Conservation (phyloP, 2,113 vertebrate genomes). For the Myiopsitta monachus region DNA sequence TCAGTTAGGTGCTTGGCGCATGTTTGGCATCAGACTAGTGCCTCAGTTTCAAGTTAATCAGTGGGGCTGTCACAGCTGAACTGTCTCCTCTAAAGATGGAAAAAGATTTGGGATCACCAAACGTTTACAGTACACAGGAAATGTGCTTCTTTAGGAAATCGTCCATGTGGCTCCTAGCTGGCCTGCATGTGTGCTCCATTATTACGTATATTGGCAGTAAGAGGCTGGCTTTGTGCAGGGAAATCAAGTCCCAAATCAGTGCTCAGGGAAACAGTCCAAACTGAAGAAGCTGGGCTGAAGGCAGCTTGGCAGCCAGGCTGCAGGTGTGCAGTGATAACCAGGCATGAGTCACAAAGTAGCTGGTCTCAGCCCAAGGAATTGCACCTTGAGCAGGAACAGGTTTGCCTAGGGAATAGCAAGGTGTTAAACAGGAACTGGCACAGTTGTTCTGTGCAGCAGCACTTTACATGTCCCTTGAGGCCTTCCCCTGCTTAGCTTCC, state of each 20-base stretch:
- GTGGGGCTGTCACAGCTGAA: not conserved
- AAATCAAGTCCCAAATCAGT: not conserved
- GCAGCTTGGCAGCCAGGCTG: not conserved
- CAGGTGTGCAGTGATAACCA: not conserved
- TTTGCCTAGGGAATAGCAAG: not conserved
- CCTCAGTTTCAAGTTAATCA: not conserved
- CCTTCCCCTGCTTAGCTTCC: not conserved
- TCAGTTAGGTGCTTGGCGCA: not conserved
- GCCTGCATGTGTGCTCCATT: rapidly evolving
- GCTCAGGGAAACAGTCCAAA: not conserved
- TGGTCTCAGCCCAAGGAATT: not conserved
- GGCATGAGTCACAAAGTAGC: not conserved
- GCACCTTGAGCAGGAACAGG: not conserved
- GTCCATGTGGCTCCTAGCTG: not conserved
- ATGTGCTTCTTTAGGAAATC: not conserved
- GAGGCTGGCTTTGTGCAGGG: not conserved
- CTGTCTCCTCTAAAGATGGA: not conserved
- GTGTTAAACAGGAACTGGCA: not conserved
- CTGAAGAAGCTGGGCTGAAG: not conserved
- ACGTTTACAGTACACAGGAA: not conserved
- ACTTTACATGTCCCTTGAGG: not conserved
- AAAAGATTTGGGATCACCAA: not conserved
- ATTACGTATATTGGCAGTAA: not conserved
- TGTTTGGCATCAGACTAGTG: not conserved
- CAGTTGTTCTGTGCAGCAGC: not conserved